Percentiles rank a stretch among this genome's conserved stretches.
Evolutionary conservation across 1,140 invertebrate genomes (phyloP).

Genomic region (Drosophila bocki): DNA sequence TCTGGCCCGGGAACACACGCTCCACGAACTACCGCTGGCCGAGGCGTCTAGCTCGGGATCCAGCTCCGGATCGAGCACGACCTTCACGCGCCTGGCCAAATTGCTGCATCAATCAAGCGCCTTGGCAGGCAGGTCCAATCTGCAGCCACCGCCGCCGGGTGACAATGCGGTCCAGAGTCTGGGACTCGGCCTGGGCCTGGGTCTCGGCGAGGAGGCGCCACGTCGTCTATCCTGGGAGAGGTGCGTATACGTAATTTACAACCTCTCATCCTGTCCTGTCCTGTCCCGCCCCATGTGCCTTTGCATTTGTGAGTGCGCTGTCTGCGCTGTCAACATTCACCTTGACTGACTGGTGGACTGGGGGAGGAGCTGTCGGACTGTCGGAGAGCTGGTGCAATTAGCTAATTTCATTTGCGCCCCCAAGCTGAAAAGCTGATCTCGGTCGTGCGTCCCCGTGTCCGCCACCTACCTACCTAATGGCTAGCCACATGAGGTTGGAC

Average conservation of each 20-base stretch:
- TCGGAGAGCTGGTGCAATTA: constrained; percentile 61
- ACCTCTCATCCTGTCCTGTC: constrained; percentile 7
- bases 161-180: constrained; percentile 52
- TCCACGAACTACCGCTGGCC: constrained; percentile 61
- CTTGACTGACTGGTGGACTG: constrained; percentile 48
- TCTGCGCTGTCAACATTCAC: constrained; percentile 53
- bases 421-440: constrained; percentile 62
- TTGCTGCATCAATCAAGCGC: constrained; percentile 88
- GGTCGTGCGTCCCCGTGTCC: constrained; percentile 34
- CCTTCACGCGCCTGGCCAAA: constrained; percentile 89
- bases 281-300: constrained; percentile 1
- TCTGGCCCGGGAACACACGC: constrained; percentile 52
- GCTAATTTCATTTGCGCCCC: constrained; percentile 73
- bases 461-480: constrained; percentile 62
- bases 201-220: constrained; percentile 83
- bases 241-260: constrained; percentile 85
- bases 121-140: constrained; percentile 80
- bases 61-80: constrained; percentile 81
- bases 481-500: constrained; percentile 36
- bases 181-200: constrained; percentile 50
- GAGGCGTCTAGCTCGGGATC: constrained; percentile 38
- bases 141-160: constrained; percentile 67
- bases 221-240: constrained; percentile 92
- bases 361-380: constrained; percentile 10
- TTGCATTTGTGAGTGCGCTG: constrained; percentile 23